Base-by-base conservation (phyloP, 2,797 vertebrate genomes). In the Fundulus diaphanus region DNA sequence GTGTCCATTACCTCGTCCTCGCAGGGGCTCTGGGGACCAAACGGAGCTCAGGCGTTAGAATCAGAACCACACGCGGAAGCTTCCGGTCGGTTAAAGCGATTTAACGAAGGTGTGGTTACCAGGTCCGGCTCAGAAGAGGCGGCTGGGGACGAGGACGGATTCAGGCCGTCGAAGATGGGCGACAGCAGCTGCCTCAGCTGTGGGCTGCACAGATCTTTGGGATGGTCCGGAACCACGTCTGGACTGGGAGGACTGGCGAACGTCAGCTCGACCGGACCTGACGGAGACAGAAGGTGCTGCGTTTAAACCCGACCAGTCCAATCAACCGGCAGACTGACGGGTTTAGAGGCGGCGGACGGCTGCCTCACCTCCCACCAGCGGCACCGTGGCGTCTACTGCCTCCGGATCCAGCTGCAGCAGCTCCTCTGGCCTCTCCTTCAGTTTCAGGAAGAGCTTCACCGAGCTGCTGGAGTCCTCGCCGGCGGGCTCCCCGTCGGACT, bases 151-250 rank as follows among this genome's bases (percentile, higher is more conserved):
- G 49, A 9, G 8, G 82, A 82, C 4, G 85, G 86, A 8, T 73
- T 80, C 31, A 68, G 0, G 29, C 70, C 63, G 77, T 96, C 94
- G 33, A 97, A 96, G 85, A 97, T 97, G 73, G 96, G 96, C 0
- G 92, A 91, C 48, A 97, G 95, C 44, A 97, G 96, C 37, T 91
- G 92, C 22, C 90, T 92, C 22, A 97, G 95, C 68, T 95, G 94
- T 0, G 96, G 96, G 11, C 93, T 95, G 81, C 96, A 97, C 78
- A 96, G 93, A 2, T 96, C 94, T 68, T 95, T 91, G n/a, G 96
- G 96, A 72, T 92, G 74, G 78, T 93, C 87, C 49, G 92, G 92
- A 78, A 95, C 2, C 0, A 71, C 61, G 92, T 81, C 9, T 5
- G 89, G 68, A 90, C 79, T 67, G 67, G 86, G 0, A 9, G 87